These are phyloP conservation scores for Deroptyus accipitrinus DNA, from an alignment of 2,113 vertebrate species.

Conservation along the genomic window DNA sequence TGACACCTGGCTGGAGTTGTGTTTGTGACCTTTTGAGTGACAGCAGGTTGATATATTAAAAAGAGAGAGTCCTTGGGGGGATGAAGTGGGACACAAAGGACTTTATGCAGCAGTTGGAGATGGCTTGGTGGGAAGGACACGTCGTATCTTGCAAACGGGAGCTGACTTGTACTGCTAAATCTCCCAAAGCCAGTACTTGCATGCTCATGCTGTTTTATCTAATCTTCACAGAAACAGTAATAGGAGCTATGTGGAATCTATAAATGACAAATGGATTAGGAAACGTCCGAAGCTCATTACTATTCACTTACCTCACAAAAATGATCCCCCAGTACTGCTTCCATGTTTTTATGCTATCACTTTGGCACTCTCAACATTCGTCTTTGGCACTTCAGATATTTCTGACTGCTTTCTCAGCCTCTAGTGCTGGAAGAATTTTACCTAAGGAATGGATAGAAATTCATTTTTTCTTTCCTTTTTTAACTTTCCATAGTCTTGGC, in stretches of 20 bases:
- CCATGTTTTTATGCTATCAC: neutral
- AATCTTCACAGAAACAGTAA: neutral
- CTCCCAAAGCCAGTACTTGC: neutral
- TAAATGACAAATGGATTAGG: neutral
- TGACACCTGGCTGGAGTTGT: neutral
- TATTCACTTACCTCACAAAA: neutral
- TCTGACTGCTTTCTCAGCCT: conserved; percentile 61
- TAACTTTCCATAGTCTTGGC: conserved; percentile 63
- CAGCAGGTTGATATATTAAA: neutral
- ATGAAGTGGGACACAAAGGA: neutral
- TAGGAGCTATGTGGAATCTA: neutral
- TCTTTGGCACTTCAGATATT: conserved; percentile 60
- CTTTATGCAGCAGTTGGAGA: neutral
- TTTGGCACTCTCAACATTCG: conserved; percentile 6
- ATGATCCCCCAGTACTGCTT: neutral
- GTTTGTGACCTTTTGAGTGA: neutral
- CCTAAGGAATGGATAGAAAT: conserved; percentile 52
- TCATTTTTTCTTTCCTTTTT: conserved; percentile 51
- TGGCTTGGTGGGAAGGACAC: neutral
- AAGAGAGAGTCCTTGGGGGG: neutral
- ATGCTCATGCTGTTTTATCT: neutral
- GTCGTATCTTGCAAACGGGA: neutral
- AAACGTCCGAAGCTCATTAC: neutral
- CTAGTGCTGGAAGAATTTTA: conserved; percentile 51
- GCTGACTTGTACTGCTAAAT: neutral